These are phyloP conservation scores for Girardinus metallicus DNA, from an alignment of 2,797 vertebrate species.

Conservation along the genomic window DNA sequence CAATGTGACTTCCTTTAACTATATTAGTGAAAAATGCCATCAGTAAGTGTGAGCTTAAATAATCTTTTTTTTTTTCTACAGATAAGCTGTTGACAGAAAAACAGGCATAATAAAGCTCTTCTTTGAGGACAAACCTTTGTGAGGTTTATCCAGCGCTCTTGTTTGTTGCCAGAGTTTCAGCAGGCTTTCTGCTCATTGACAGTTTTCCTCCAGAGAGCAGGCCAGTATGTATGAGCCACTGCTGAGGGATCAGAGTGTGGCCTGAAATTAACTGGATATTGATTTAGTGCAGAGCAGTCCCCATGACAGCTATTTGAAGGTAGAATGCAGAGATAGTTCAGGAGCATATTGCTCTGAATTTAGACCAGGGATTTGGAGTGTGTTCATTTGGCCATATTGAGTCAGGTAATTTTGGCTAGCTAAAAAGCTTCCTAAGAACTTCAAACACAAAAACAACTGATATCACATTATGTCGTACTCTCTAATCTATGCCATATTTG, in stretches of 20 bases:
- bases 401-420: constrained; percentile 11
- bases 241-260: constrained; percentile 65
- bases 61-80: not conserved
- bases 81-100: constrained; percentile 11
- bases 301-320: constrained; percentile 66
- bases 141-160: constrained; percentile 31
- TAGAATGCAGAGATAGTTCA: constrained; percentile 51
- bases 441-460: constrained; percentile 14
- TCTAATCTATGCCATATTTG: not conserved
- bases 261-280: constrained; percentile 79
- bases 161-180: constrained; percentile 34
- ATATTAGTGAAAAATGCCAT: not conserved
- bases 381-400: constrained; percentile 41
- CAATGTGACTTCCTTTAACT: not conserved
- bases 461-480: not conserved
- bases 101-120: constrained; percentile 2
- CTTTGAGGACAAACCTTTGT: constrained; percentile 27
- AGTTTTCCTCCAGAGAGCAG: constrained; percentile 57
- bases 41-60: not conserved
- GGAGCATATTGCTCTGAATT: constrained; percentile 49
- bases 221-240: constrained; percentile 57
- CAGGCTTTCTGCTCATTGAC: constrained; percentile 56
- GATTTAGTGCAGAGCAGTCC: constrained; percentile 67
- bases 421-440: constrained; percentile 7
- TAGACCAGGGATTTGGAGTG: constrained; percentile 35